Evolutionary conservation across 2,888 invertebrate genomes (phyloP).

Genomic region (Epirrhoe tristata): DNA sequence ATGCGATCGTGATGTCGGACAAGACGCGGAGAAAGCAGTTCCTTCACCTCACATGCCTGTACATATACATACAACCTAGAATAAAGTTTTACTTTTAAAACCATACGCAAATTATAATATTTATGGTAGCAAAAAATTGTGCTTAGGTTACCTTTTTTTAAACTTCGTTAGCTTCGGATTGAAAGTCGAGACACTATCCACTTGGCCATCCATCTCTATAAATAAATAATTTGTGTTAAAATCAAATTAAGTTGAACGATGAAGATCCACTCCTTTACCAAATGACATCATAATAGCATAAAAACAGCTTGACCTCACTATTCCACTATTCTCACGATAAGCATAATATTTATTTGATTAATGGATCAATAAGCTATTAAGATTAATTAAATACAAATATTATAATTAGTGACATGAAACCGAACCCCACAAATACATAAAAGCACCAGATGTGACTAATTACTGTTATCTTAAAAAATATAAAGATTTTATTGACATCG

Average conservation of each 20-base stretch:
- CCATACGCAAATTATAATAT: background rate
- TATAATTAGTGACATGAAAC: slow-evolving; percentile 12
- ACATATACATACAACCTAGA: background rate
- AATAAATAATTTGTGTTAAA: background rate
- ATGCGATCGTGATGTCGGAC: background rate
- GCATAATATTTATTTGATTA: slow-evolving; percentile 9
- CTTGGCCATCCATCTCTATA: background rate
- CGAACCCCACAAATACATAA: slow-evolving; percentile 9
- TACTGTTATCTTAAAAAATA: background rate
- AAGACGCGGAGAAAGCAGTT: slow-evolving; percentile 9
- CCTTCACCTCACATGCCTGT: slow-evolving; percentile 15
- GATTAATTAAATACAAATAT: slow-evolving; percentile 15
- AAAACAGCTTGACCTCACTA: slow-evolving; percentile 13
- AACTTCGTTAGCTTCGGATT: too few relatives aligned
- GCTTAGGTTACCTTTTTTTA: too few relatives aligned
- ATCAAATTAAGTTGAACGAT: background rate
- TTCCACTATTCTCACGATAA: background rate
- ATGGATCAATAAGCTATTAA: slow-evolving; percentile 8
- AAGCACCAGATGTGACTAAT: slow-evolving; percentile 14
- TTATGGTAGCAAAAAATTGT: too few relatives aligned
- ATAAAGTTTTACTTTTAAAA: background rate
- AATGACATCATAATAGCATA: slow-evolving; percentile 2
- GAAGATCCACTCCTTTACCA: background rate
- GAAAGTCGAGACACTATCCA: too few relatives aligned
- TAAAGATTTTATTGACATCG: background rate